Conservation (phyloP, 1,140 invertebrate species). For the Caerostris darwini region DNA sequence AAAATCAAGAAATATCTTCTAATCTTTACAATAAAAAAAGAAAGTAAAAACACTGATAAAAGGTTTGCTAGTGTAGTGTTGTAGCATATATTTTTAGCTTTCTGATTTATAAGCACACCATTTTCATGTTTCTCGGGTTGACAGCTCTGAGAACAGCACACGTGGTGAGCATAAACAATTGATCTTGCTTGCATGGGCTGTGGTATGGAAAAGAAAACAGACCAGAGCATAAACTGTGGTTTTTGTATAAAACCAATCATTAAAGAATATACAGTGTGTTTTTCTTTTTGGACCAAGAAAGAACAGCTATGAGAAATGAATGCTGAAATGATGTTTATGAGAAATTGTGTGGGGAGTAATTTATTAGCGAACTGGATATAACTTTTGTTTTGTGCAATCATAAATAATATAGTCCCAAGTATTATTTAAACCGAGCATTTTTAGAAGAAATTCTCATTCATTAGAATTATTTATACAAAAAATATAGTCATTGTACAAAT, state of each 20-base stretch:
- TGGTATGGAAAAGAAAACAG: neutral
- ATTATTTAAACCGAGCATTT: too few relatives aligned
- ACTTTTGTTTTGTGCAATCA: too few relatives aligned
- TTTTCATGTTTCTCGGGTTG: conserved; percentile 29
- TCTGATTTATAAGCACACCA: conserved; percentile 33
- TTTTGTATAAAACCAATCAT: conserved; percentile 4
- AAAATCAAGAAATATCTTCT: conserved; percentile 9
- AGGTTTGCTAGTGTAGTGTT: neutral
- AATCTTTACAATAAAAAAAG: neutral
- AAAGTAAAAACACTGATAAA: neutral
- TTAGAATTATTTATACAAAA: too few relatives aligned
- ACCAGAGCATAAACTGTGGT: neutral
- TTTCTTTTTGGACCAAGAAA: neutral
- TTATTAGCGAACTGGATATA: too few relatives aligned
- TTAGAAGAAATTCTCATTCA: too few relatives aligned
- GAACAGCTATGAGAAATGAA: too few relatives aligned
- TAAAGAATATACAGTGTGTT: neutral
- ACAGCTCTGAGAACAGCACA: conserved; percentile 27
- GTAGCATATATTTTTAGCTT: conserved; percentile 50
- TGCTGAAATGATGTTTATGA: too few relatives aligned
- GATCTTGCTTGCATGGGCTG: neutral
- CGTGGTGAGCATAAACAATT: conserved; percentile 42
- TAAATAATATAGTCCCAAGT: too few relatives aligned
- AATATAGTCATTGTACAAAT: too few relatives aligned
- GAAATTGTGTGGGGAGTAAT: too few relatives aligned